These are phyloP conservation scores for Dicaeum eximium DNA, from an alignment of 2,113 vertebrate genomes.

Conservation along the genomic window DNA sequence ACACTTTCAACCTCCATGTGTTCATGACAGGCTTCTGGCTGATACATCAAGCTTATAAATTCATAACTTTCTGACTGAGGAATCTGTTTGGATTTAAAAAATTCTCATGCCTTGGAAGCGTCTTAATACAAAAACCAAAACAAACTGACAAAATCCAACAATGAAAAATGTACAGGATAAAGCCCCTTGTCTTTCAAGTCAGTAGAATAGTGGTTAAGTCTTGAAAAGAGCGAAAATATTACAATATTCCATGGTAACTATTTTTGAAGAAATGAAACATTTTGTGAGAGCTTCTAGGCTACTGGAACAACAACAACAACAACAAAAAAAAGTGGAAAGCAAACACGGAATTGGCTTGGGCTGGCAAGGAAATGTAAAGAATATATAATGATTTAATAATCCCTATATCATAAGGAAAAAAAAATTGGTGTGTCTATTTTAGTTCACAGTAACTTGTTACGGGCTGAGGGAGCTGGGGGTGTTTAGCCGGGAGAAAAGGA, in stretches of 20 bases:
- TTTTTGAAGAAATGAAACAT: neutral
- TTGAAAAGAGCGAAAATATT: neutral
- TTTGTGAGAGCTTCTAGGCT: neutral
- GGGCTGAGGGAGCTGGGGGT: accelerated
- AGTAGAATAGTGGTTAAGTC: neutral
- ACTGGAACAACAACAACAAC: neutral
- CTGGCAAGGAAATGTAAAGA: neutral
- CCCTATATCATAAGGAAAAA: neutral
- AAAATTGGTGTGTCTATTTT: neutral
- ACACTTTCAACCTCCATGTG: too few relatives aligned
- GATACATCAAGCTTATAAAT: neutral
- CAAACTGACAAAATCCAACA: neutral
- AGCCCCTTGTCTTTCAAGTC: neutral
- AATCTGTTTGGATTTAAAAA: neutral
- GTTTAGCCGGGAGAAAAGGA: neutral
- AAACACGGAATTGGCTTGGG: neutral
- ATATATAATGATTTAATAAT: neutral
- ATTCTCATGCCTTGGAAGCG: neutral
- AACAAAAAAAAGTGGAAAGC: neutral
- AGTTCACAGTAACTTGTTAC: neutral
- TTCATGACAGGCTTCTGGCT: neutral
- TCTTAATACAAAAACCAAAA: neutral
- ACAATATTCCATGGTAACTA: neutral
- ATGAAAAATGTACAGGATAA: neutral
- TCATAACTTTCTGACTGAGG: neutral